These are phyloP conservation scores for Pterocles gutturalis DNA, from an alignment of 2,113 vertebrate genomes.

Conservation along the genomic window DNA sequence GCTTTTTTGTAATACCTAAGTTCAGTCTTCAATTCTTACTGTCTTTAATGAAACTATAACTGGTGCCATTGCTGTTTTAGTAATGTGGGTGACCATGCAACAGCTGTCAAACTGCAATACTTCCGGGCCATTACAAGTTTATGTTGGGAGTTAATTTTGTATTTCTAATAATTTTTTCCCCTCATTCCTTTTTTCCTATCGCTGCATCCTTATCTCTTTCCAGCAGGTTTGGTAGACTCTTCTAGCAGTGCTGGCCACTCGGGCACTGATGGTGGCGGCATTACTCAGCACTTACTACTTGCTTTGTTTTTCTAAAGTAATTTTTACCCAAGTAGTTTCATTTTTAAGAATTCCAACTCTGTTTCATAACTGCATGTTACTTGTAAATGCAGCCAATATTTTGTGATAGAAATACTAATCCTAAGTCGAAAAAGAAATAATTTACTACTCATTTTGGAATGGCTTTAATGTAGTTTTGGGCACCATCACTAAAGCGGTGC, in stretches of 20 bases:
- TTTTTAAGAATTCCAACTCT: neutral
- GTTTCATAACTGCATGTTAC: neutral
- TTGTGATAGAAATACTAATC: neutral
- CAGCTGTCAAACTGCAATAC: neutral
- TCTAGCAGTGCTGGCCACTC: neutral
- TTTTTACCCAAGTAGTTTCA: neutral
- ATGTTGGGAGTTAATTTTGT: neutral
- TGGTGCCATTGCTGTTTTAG: neutral
- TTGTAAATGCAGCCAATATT: neutral
- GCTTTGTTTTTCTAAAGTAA: neutral
- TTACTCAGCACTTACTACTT: neutral
- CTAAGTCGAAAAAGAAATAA: neutral
- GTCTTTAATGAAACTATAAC: neutral
- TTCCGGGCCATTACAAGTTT: neutral
- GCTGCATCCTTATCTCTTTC: neutral
- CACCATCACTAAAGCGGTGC: neutral
- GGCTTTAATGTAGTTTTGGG: neutral
- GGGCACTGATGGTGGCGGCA: neutral
- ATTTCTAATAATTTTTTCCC: neutral
- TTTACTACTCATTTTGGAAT: neutral
- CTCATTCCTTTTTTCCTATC: accelerated
- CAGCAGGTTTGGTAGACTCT: neutral
- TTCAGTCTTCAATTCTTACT: neutral
- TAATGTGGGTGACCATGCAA: neutral
- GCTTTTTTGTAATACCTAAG: accelerated